Conservation (phyloP, 1,140 invertebrate genomes). For the Rhagoletis pomonella region DNA sequence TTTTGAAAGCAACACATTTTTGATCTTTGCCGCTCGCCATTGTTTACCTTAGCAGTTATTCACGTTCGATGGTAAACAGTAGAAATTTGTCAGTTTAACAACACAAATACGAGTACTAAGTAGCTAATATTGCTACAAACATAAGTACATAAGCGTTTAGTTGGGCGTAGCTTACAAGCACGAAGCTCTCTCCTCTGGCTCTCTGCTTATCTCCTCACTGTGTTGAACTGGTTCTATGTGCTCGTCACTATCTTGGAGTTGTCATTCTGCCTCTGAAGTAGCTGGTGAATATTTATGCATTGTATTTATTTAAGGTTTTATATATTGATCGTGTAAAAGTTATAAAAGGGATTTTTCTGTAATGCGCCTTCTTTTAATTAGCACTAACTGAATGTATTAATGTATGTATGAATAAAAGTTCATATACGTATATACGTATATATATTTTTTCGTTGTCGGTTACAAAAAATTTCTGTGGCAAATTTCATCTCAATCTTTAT, state of each 20-base stretch:
- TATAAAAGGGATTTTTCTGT: background rate
- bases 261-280: background rate
- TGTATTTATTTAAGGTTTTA: background rate
- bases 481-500: too few species aligned
- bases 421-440: background rate
- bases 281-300: background rate
- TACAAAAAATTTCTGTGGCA: too few species aligned
- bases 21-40: conserved; percentile 46
- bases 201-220: background rate
- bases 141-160: background rate
- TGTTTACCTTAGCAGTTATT: conserved; percentile 42
- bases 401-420: background rate
- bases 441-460: too few species aligned
- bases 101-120: conserved; percentile 27
- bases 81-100: conserved; percentile 46
- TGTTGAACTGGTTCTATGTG: conserved; percentile 4
- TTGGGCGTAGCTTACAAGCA: background rate
- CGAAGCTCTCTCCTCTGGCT: background rate
- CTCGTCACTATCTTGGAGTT: background rate
- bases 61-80: conserved; percentile 44
- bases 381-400: background rate
- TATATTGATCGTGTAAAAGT: background rate
- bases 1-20: background rate
- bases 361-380: background rate
- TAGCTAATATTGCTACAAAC: background rate